These are phyloP conservation scores for Scaptomyza polygonia DNA, from an alignment of 2,888 invertebrate species.

Conservation along the genomic window DNA sequence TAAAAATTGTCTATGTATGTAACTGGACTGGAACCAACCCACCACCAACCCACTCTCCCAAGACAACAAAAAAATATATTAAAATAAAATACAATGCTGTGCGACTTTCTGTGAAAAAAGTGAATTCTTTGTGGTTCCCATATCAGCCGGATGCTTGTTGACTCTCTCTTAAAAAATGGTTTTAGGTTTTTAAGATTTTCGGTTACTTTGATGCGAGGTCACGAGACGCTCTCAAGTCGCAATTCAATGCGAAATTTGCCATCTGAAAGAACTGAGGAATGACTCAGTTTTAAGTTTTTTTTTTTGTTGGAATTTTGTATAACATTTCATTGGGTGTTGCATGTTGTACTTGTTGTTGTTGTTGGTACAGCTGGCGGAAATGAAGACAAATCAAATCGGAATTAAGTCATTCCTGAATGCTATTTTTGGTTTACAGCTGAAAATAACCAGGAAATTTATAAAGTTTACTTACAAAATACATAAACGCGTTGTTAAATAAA, in stretches of 20 bases:
- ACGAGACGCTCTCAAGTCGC: neutral
- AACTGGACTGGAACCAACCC: constrained; percentile 46
- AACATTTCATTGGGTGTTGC: too few species aligned
- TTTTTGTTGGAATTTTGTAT: too few species aligned
- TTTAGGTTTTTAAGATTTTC: constrained; percentile 7
- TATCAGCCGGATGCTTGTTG: constrained; percentile 49
- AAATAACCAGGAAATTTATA: neutral
- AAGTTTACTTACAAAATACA: neutral
- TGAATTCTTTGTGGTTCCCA: constrained; percentile 38
- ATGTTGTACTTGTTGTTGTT: neutral
- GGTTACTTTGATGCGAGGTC: neutral
- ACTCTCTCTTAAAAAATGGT: neutral
- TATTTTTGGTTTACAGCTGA: neutral
- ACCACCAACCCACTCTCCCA: neutral
- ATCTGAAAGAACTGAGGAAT: neutral
- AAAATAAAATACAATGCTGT: constrained; percentile 38
- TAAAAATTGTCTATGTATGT: constrained; percentile 46
- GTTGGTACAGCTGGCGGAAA: neutral
- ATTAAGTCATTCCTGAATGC: neutral
- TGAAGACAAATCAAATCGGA: neutral
- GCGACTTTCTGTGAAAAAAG: constrained; percentile 39
- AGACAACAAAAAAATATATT: neutral
- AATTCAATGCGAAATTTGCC: neutral
- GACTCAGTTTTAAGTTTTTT: too few species aligned
- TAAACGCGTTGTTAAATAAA: neutral